A percentile compares a stretch with the other conserved stretches of the same genome.
Evolutionary conservation across 2,888 invertebrate species (phyloP).

Genomic region (Caenorhabditis doughertyi): DNA sequence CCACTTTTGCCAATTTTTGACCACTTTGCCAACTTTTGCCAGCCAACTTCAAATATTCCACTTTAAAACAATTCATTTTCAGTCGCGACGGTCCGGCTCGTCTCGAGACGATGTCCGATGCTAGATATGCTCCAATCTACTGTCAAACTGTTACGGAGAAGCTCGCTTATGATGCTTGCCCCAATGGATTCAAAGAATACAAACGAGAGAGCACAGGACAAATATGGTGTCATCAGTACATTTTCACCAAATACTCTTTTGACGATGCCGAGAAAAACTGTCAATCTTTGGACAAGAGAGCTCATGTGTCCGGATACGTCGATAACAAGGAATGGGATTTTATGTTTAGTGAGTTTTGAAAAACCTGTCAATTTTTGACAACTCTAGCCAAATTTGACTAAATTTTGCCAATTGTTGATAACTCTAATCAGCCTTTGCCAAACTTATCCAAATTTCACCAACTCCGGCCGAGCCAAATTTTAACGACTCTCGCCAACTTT

Average conservation of each 20-base stretch:
- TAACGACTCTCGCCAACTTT: too few relatives aligned
- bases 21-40: too few relatives aligned
- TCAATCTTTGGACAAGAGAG: background rate
- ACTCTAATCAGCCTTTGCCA: too few relatives aligned
- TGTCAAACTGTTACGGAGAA: slow-evolving; percentile 1
- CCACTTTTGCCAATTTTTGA: too few relatives aligned
- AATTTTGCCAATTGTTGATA: too few relatives aligned
- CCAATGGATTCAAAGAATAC: background rate
- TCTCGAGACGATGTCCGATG: slow-evolving; percentile 29
- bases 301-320: background rate
- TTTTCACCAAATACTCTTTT: background rate
- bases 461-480: too few relatives aligned
- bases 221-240: slow-evolving; percentile 29
- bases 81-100: slow-evolving; percentile 7
- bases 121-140: slow-evolving; percentile 27
- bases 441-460: too few relatives aligned
- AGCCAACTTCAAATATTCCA: too few relatives aligned
- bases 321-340: too few relatives aligned
- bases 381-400: too few relatives aligned
- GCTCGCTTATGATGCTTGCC: background rate
- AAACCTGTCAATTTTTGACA: too few relatives aligned
- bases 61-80: background rate
- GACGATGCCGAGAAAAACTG: background rate
- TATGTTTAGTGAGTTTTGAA: too few relatives aligned
- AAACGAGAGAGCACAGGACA: background rate